A percentile compares a stretch with the other conserved stretches of the same genome.
Conservation (phyloP, 2,113 vertebrate genomes). For the Dermatemys mawii region DNA sequence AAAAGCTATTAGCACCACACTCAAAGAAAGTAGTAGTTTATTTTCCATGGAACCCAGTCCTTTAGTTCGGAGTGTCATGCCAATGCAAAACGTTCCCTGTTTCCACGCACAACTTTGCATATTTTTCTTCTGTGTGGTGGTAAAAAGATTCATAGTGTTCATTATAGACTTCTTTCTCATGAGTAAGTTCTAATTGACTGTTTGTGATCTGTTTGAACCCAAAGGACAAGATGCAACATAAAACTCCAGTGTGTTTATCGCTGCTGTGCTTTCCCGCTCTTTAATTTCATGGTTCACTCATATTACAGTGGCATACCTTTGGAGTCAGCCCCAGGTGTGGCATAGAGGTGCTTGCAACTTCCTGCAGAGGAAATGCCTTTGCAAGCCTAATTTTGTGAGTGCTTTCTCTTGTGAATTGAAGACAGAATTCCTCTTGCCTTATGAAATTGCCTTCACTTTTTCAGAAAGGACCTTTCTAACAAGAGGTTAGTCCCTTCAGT, state of each 20-base stretch:
- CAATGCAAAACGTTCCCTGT: neutral
- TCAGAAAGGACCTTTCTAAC: constrained; percentile 6
- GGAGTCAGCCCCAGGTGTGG: fast-evolving
- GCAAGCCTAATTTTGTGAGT: constrained; percentile 3
- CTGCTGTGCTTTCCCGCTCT: neutral
- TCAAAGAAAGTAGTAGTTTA: neutral
- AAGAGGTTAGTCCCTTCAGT: neutral
- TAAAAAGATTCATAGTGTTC: neutral
- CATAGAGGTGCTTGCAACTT: constrained; percentile 29
- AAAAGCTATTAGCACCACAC: no score
- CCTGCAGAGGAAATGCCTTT: constrained; percentile 55
- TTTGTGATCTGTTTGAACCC: constrained; percentile 70
- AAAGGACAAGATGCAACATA: neutral
- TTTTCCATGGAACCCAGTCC: neutral
- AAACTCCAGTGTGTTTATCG: neutral
- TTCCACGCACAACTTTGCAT: neutral
- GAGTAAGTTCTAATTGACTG: constrained; percentile 34
- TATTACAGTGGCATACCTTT: neutral
- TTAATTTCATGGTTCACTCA: neutral
- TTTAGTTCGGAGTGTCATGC: fast-evolving
- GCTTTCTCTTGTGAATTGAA: constrained; percentile 62
- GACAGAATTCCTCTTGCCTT: constrained; percentile 1
- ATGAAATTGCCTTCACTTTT: neutral
- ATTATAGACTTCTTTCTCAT: neutral
- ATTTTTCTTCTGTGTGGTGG: neutral